Evolutionary conservation across 2,113 vertebrate species (phyloP), one percentile per base, ranked within the genome.

Genomic region (Nothoprocta perdicaria): DNA sequence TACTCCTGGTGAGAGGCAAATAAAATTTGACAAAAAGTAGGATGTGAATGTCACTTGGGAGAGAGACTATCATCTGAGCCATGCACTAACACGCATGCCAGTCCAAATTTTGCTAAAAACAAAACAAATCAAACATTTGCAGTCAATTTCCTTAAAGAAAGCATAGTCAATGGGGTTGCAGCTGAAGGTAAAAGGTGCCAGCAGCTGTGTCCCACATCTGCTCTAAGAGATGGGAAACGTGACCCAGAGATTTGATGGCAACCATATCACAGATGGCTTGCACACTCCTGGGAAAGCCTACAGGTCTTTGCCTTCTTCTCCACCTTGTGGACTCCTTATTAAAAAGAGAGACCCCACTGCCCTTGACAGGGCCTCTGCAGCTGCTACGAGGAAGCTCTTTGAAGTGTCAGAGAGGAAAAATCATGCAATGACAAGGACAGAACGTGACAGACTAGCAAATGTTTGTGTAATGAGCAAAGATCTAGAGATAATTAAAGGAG

Each of bases 71-170:
- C 48, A 31, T n/a, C 48, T 27, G 19, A 89, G n/a, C 24, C 10
- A 4, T 6, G 55, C 41, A 53, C 9, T 76, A n/a, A 61, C 29
- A 75, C 6, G 13, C 19, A 76, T 14, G 52, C 10, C 10, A 75
- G 10, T 60, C 8, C 31, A 41, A 62, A 35, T 23, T 78, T 45
- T 62, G 45, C 50, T 71, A 6, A 10, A 69, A 35, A 66, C 68
- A 80, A 23, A 3, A 4, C 0, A 19, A 46, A 12, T 9, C 33
- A 12, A 4, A 6, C 6, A 40, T 1, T 0, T 62, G 46, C 8
- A 26, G 16, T 7, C 13, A 3, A 40, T 93, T 84, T 63, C 10
- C 46, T 87, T n/a, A 7, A 0, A 4, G 52, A 50, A 29, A 79
- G 31, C 14, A 24, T 9, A 71, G 35, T 74, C 4, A 1, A 26